Evolutionary conservation across 1,140 invertebrate species (phyloP), one percentile per base, ranked within the genome.

Genomic region (Pseudomyrmex sp.): DNA sequence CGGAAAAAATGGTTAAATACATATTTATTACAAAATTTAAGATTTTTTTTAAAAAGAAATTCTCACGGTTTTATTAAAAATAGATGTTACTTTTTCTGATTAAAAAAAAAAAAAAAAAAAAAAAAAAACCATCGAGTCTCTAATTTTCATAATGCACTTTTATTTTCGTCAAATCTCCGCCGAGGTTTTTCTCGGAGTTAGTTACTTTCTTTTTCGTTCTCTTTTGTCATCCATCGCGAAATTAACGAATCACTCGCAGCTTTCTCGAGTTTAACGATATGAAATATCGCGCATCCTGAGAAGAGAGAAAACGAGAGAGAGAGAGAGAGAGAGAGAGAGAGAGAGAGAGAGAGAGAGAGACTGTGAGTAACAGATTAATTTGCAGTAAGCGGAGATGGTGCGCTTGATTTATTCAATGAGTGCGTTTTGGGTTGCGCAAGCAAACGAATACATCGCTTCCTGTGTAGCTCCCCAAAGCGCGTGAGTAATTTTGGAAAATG

Each of bases 331-430:
- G 35, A 35, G 5, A 35, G n/a, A n/a, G n/a, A 35, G 35, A 35
- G 35, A 35, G 26, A 35, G 35, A 35, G 26, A 26, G 26, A 26
- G 20, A 23, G 5, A 35, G 35, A 35, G 35, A 35, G 5, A 35
- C 7, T 35, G 5, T 26, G 44, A n/a, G 20, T n/a, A 23, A 48
- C 56, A 56, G 58, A 83, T 85, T 83, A 85, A 85, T 85, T 85
- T 74, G 65, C 18, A 54, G 15, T 5, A 48, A 46, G 73, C 23
- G 20, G 77, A 68, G 68, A 15, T 23, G n/a, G 15, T 12, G 0
- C 35, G 4, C 18, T 58, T 70, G 61, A 76, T 76, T 70, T 80
- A 85, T 85, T 69, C 70, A 73, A 46, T 52, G 48, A 12, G 23
- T 10, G 77, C 77, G 50, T 50, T 65, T 72, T 46, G 50, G n/a